These are phyloP conservation scores for Drymonia ruficornis DNA, from an alignment of 2,888 invertebrate genomes.

Conservation along the genomic window DNA sequence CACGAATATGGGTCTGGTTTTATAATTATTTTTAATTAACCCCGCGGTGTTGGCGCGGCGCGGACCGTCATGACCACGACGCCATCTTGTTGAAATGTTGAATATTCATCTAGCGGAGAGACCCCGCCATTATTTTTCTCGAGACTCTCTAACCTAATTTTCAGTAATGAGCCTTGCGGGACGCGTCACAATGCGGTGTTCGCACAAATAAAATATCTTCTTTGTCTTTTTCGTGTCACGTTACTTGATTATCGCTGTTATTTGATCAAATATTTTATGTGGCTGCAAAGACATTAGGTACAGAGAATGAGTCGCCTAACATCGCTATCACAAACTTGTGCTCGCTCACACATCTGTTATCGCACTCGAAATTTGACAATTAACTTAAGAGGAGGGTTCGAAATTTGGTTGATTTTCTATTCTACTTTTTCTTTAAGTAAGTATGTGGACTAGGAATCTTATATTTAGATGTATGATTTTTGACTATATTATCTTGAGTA, in stretches of 20 bases:
- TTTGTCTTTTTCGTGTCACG: conserved; percentile 43
- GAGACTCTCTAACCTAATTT: conserved; percentile 70
- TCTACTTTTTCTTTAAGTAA: too few relatives aligned
- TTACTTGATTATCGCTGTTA: conserved; percentile 44
- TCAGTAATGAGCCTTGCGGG: conserved; percentile 66
- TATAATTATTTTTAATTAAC: conserved; percentile 74
- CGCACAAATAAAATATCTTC: conserved; percentile 56
- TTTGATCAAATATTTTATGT: conserved; percentile 15
- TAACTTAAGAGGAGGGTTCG: too few relatives aligned
- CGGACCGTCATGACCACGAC: conserved; percentile 31
- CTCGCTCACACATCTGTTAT: too few relatives aligned
- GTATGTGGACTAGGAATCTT: too few relatives aligned
- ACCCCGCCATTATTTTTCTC: conserved; percentile 66
- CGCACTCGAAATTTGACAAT: too few relatives aligned
- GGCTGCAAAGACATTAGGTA: too few relatives aligned
- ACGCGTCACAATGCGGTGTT: conserved; percentile 50
- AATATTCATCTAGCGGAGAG: conserved; percentile 69
- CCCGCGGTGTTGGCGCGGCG: conserved; percentile 40
- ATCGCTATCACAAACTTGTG: too few relatives aligned
- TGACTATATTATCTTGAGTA: too few relatives aligned
- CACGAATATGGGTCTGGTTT: conserved; percentile 44
- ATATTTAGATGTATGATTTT: too few relatives aligned
- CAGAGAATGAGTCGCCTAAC: too few relatives aligned
- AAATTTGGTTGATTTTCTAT: too few relatives aligned
- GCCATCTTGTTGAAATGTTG: conserved; percentile 65